phyloP scores from a whole-genome alignment of 92 coral and sea anemone genomes.

The Galaxea fascicularis region DNA sequence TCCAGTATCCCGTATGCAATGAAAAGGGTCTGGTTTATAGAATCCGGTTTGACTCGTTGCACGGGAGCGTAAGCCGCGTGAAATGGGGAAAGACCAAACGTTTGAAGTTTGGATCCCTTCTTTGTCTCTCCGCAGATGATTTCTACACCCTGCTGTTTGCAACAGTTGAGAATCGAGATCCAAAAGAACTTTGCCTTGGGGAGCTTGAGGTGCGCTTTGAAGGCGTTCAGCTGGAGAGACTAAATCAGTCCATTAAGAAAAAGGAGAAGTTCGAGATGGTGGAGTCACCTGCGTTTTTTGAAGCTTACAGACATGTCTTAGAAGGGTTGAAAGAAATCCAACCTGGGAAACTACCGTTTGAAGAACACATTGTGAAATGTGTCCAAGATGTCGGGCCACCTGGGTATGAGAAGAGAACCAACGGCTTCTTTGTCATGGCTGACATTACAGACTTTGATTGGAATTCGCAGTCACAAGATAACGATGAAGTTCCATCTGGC shows the following conservation, averaged over 20 bases:
- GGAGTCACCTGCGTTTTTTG: slow-evolving; percentile 82
- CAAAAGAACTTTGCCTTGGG: slow-evolving; percentile 63
- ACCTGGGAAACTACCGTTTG: slow-evolving; percentile 69
- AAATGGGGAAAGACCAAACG: slow-evolving; percentile 78
- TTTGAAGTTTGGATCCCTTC: slow-evolving; percentile 77
- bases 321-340: slow-evolving; percentile 69
- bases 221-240: slow-evolving; percentile 18
- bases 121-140: slow-evolving; percentile 78
- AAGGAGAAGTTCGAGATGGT: slow-evolving; percentile 76
- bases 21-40: slow-evolving; percentile 72
- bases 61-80: slow-evolving; percentile 48
- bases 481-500: slow-evolving; percentile 23
- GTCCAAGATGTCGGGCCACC: slow-evolving; percentile 45
- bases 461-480: not conserved
- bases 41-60: slow-evolving; percentile 59
- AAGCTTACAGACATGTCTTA: slow-evolving; percentile 84
- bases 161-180: slow-evolving; percentile 82
- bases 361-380: slow-evolving; percentile 78
- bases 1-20: slow-evolving; percentile 71
- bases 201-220: slow-evolving; percentile 83
- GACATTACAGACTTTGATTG: slow-evolving; percentile 1
- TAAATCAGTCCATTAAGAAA: slow-evolving; percentile 44
- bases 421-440: slow-evolving; percentile 33
- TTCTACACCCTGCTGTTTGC: slow-evolving; percentile 70
- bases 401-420: slow-evolving; percentile 19